Percentiles rank a stretch among this genome's conserved stretches.
phyloP scores from a whole-genome alignment of 92 coral and sea anemone species.

The Zoanthus sansibaricus region DNA sequence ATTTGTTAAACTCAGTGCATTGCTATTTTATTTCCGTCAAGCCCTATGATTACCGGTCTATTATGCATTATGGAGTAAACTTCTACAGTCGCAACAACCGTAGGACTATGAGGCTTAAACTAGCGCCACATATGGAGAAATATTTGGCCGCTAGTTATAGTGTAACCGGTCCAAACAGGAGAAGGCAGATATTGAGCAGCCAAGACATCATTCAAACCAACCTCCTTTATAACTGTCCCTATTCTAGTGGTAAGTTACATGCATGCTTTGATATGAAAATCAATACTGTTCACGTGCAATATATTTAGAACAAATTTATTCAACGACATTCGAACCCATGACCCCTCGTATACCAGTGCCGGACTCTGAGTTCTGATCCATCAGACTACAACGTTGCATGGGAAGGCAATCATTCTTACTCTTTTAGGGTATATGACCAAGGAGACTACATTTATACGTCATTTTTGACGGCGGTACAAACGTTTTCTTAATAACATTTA shows the following conservation, averaged over 20 bases:
- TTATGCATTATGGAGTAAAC: slow-evolving; percentile 78
- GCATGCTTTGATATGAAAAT: neutral
- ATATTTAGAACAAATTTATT: neutral
- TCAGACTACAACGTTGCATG: too few relatives aligned
- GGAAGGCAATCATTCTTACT: too few relatives aligned
- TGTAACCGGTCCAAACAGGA: slow-evolving; percentile 37
- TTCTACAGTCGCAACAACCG: slow-evolving; percentile 65
- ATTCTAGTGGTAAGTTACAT: slow-evolving; percentile 54
- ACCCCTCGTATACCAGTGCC: too few relatives aligned
- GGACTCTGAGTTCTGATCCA: too few relatives aligned
- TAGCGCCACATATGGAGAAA: slow-evolving; percentile 59
- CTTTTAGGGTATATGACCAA: too few relatives aligned
- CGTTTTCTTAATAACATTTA: too few relatives aligned
- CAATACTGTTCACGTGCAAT: neutral
- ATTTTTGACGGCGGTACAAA: too few relatives aligned
- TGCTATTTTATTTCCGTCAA: neutral
- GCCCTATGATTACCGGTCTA: slow-evolving; percentile 82
- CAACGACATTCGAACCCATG: too few relatives aligned
- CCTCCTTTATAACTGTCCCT: slow-evolving; percentile 70
- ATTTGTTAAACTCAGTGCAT: too few relatives aligned
- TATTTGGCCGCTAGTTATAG: slow-evolving; percentile 71
- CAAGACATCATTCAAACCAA: slow-evolving; percentile 79
- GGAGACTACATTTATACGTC: too few relatives aligned
- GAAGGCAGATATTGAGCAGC: slow-evolving; percentile 59
- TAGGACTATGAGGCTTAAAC: slow-evolving; percentile 66